Base-by-base conservation (phyloP, 2,888 invertebrate species). In the Drosophila mulleri region DNA sequence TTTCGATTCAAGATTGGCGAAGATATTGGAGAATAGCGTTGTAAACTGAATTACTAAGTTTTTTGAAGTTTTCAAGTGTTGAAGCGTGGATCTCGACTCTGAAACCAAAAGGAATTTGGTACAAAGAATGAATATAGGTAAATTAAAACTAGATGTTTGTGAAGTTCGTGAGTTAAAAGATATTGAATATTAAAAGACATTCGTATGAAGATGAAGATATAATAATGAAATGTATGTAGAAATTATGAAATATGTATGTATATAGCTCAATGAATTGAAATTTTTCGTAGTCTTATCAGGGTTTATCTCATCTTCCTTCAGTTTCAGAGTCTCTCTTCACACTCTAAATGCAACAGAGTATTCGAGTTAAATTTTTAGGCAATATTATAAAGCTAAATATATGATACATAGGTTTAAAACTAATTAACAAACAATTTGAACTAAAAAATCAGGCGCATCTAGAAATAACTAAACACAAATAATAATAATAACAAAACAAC, bases 371-470 rank as follows among this genome's bases (percentile, higher is more conserved):
- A 65, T 72, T 75, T 45, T 23, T 88, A 1, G 86, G 78, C 72
- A 72, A 75, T 50, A 48, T 44, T 59, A 72, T 64, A 71, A 58
- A 47, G 67, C 67, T 67, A 54, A 64, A 61, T 29, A 47, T 39
- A 54, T 44, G 18, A 39, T 65, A 66, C 53, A 66, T 18, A 66
- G n/a, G 58, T 68, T 64, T 88, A 84, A 80, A 81, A 88, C 84
- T 84, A 90, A 77, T 87, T 71, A 89, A 90, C 85, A 80, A 79
- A 79, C 83, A 72, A 71, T 87, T 87, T 82, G 76, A 88, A 86
- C 82, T 77, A 56, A 89, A 86, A 77, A 81, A 67, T 32, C 84
- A 84, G 73, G 73, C 72, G 74, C 73, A 65, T 29, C 44, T 63
- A 26, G 37, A 58, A 56, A 50, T 29, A 65, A 52, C 16, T 35